phyloP scores from a whole-genome alignment of 2,797 vertebrate genomes.

The Enteromius fasciolatus region DNA sequence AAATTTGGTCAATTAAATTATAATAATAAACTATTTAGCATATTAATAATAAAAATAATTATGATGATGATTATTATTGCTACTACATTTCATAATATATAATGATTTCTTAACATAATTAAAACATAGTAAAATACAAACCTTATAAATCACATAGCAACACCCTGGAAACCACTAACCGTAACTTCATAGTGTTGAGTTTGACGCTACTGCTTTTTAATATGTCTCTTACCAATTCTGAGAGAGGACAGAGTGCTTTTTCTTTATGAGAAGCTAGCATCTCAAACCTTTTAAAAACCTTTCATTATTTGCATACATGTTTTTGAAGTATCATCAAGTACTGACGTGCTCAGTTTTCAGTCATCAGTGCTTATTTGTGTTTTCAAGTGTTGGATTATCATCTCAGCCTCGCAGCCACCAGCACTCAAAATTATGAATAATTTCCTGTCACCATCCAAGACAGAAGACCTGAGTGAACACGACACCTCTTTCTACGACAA shows the following conservation, averaged over 20 bases:
- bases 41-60: not conserved
- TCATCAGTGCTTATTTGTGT: constrained; percentile 41
- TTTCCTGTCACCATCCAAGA: constrained; percentile 25
- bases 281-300: not conserved
- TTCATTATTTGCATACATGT: constrained; percentile 19
- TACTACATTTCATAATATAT: not conserved
- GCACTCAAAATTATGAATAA: constrained; percentile 37
- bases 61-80: too few relatives aligned
- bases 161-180: not conserved
- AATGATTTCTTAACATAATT: not conserved
- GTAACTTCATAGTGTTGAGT: not conserved
- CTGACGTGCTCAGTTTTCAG: constrained; percentile 24
- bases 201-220: not conserved
- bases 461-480: constrained; percentile 51
- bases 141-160: not conserved
- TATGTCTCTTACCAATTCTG: not conserved
- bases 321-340: constrained; percentile 27
- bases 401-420: constrained; percentile 2
- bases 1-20: too few relatives aligned
- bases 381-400: constrained; percentile 44
- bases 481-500: constrained; percentile 21
- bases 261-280: constrained; percentile 1
- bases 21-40: too few relatives aligned
- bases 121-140: not conserved
- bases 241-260: not conserved